A percentile compares a stretch with the other conserved stretches of the same genome.
Conservation (phyloP, 2,888 invertebrate genomes). For the Sipha maydis region DNA sequence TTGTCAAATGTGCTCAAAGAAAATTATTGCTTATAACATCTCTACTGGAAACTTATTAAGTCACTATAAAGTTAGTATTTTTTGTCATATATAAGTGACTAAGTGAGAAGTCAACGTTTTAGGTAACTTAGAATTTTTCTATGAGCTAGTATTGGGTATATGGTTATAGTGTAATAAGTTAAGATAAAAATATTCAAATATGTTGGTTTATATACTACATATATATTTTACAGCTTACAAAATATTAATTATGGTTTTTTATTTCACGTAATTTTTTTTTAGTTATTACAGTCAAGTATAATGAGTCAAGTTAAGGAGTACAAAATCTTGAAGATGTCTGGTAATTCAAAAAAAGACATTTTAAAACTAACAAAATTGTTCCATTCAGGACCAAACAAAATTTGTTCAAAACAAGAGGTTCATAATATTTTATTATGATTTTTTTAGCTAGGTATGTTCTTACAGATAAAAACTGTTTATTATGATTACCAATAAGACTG, state of each 20-base stretch:
- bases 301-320: slow-evolving; percentile 19
- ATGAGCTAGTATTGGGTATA: neutral
- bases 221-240: neutral
- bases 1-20: slow-evolving; percentile 2
- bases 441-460: neutral
- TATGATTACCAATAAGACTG: neutral
- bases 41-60: slow-evolving; percentile 4
- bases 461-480: neutral
- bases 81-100: neutral
- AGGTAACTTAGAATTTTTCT: neutral
- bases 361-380: slow-evolving; percentile 1
- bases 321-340: slow-evolving; percentile 16
- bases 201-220: neutral
- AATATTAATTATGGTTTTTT: neutral
- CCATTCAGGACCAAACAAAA: slow-evolving; percentile 14
- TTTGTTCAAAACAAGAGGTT: slow-evolving; percentile 16
- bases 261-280: neutral
- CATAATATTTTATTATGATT: neutral
- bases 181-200: slow-evolving; percentile 9
- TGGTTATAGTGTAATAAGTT: neutral
- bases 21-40: slow-evolving; percentile 3
- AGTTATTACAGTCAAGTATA: slow-evolving; percentile 19
- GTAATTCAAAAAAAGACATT: slow-evolving; percentile 12
- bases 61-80: slow-evolving; percentile 2
- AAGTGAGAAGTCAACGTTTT: neutral